Evolutionary conservation across 2,888 invertebrate species (phyloP), one percentile per base, ranked within the genome.

Genomic region (Halocaridina rubra): DNA sequence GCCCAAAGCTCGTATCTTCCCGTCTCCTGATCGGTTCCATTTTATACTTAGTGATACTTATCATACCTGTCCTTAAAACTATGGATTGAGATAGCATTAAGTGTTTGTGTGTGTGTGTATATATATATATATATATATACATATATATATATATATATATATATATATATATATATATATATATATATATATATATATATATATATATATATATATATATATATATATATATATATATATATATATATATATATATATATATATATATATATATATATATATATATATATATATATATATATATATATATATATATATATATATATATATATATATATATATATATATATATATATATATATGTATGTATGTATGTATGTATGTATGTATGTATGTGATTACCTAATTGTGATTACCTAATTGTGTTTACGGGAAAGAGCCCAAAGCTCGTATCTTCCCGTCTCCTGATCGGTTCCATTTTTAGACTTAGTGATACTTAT

Each of bases 241-340:
- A 57, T 75, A 75, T 53, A 57, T 75, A 75, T 27, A 57, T 75
- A 75, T 53, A 57, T 75, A 75, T 53, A 57, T 53, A 53, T 53
- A 75, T 75, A 75, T 53, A 57, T 75, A 27, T 53, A 75, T 75
- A 75, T 53, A 75, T 75, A 57, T 27, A 75, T 75, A 57, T 53
- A 75, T 75, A 57, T 53, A 75, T 75, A 75, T 53, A 57, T 75
- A 57, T 53, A 75, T 53, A 57, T 53, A 75, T 75, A 75, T 27
- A 75, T 75, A 57, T 53, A 75, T 75, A 57, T 53, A 75, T 75
- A 75, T 53, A 75, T 27, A 57, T 10, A 75, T 53, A 57, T 53
- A 75, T 75, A 57, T 53, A 75, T 75, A 75, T 75, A 57, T 53
- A 75, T 75, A 75, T 53, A 57, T 75, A 75, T 53, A 75, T 75